A percentile compares a stretch with the other conserved stretches of the same genome.
Evolutionary conservation across 2,797 vertebrate genomes (phyloP).

Genomic region (Taeniopygia guttata): DNA sequence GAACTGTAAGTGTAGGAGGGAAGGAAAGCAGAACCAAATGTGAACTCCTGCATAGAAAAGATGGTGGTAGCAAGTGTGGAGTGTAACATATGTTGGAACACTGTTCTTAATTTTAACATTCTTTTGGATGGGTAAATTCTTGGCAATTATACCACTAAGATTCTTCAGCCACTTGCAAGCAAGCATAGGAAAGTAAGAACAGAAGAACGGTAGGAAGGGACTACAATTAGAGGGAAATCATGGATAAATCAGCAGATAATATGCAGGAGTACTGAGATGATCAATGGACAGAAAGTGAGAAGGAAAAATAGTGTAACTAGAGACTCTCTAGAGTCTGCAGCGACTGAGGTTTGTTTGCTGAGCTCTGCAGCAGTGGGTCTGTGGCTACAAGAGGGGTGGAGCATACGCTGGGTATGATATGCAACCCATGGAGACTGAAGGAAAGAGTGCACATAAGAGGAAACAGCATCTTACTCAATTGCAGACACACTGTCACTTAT

Average conservation of each 20-base stretch:
- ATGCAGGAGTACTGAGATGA: neutral
- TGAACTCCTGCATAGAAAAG: neutral
- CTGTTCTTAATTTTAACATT: neutral
- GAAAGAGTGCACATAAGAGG: neutral
- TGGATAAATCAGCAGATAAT: neutral
- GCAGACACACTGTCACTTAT: neutral
- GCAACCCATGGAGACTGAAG: neutral
- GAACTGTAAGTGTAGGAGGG: neutral
- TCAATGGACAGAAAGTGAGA: neutral
- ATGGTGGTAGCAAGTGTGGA: neutral
- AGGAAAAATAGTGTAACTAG: neutral
- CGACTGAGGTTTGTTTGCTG: neutral
- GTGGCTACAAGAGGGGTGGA: neutral
- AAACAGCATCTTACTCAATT: neutral
- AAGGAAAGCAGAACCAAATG: constrained; percentile 19
- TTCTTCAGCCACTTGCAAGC: neutral
- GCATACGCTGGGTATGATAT: accelerated
- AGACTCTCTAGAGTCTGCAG: neutral
- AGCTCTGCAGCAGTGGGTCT: neutral
- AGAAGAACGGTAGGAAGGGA: too few relatives aligned
- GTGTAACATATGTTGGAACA: neutral
- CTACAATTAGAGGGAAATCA: neutral
- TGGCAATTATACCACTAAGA: neutral
- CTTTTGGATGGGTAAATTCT: neutral
- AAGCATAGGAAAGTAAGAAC: neutral